Evolutionary conservation across 2,113 vertebrate species (phyloP).

Genomic region (Aegotheles bennettii): DNA sequence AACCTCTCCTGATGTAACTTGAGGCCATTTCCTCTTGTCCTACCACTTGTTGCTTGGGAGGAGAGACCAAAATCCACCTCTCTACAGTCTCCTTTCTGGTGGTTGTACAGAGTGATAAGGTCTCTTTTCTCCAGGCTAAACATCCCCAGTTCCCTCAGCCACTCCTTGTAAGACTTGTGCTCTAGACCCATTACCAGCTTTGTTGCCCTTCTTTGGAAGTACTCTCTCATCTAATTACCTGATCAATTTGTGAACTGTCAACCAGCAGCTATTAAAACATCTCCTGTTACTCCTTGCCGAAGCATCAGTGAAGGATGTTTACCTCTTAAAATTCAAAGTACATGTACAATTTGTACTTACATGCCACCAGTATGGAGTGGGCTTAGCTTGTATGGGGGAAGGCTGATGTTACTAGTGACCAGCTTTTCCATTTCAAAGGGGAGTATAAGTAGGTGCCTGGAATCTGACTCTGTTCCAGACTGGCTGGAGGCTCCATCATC

Average conservation of each 20-base stretch:
- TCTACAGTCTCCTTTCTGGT: no score
- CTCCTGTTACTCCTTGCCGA: neutral
- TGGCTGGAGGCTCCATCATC: slow-evolving; percentile 31
- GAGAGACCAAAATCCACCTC: no score
- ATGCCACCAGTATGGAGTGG: neutral
- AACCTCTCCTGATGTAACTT: no score
- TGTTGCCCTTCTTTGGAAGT: no score
- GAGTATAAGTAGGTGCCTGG: neutral
- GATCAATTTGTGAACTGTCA: neutral
- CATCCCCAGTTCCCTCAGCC: no score
- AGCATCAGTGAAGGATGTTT: neutral
- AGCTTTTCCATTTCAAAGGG: neutral
- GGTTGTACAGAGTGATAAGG: no score
- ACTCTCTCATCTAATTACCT: neutral
- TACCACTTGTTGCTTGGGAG: no score
- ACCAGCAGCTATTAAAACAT: neutral
- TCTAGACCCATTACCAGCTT: no score
- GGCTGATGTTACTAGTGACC: neutral
- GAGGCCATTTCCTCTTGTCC: no score
- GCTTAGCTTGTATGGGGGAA: neutral
- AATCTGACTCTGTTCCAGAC: neutral
- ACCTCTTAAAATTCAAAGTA: neutral
- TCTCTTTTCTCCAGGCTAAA: no score
- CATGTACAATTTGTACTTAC: neutral
- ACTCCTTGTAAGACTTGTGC: no score